Evolutionary conservation across 2,113 vertebrate species (phyloP), one percentile per base, ranked within the genome.

Genomic region (Osmerus mordax): DNA sequence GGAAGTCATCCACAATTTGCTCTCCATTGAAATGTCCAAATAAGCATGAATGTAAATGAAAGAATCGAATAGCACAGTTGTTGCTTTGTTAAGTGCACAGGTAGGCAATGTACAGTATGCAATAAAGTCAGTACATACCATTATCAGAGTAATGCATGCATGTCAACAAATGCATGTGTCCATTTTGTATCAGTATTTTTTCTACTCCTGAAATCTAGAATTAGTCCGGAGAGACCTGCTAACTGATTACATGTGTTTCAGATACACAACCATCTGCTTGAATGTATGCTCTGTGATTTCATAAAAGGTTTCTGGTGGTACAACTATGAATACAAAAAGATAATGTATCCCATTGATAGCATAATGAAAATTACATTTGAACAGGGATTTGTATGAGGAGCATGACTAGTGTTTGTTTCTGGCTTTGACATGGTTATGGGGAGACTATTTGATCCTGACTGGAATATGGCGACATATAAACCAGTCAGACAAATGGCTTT

Each of bases 301-400:
- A 77, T 82, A 83, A 62, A 78, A 84, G 73, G 47, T 76, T 79
- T 77, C 70, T 68, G 70, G 63, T 60, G 75, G 67, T 82, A 70
- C 74, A 9, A 66, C 74, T 64, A 89, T 88, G 79, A 90, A 90
- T 88, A 88, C 89, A 79, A 79, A 79, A 88, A 86, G 60, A 51
- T 55, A 59, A 73, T 74, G 65, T 84, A 69, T 72, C 66, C 25
- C 78, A 77, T 71, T 67, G 11, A 62, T 82, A 86, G 81, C 68
- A 81, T 74, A 82, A 81, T 86, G 78, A 70, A 83, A 83, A 87
- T 78, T 53, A 52, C 32, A 71, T 87, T 79, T 70, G 77, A 79
- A 89, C 87, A 81, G 84, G 71, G 67, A 68, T 78, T 86, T 84
- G 9, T 78, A 84, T 66, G 78, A 78, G 71, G 13, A 60, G 81